These are phyloP conservation scores for Atta cephalotes DNA, from an alignment of 1,140 invertebrate genomes.

Conservation along the genomic window DNA sequence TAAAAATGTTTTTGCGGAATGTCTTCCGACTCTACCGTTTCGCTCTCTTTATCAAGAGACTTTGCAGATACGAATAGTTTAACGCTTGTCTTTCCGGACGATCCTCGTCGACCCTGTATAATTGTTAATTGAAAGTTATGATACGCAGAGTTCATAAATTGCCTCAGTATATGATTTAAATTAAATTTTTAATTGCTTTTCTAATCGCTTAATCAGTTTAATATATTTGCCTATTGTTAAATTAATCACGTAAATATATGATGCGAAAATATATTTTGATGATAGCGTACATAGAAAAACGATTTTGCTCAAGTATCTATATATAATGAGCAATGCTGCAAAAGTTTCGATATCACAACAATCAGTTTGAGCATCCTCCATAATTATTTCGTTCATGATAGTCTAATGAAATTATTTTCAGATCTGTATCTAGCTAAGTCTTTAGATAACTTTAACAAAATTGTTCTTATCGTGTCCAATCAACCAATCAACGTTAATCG, in stretches of 20 bases:
- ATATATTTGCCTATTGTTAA: background rate
- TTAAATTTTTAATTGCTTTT: background rate
- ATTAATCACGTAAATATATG: background rate
- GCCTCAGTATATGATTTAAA: background rate
- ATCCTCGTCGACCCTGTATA: background rate
- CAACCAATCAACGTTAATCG: background rate
- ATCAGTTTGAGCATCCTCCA: too few species aligned
- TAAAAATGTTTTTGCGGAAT: conserved; percentile 60
- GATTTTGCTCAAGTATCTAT: too few species aligned
- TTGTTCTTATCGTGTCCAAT: too few species aligned
- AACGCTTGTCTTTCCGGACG: background rate
- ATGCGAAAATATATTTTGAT: background rate
- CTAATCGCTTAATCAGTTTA: background rate
- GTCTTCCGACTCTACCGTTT: conserved; percentile 44
- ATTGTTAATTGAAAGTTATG: conserved; percentile 38
- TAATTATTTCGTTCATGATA: too few species aligned
- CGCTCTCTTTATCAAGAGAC: conserved; percentile 45
- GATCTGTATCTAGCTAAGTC: too few species aligned
- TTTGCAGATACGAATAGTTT: conserved; percentile 20
- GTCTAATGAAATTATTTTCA: too few species aligned
- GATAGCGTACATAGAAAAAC: background rate
- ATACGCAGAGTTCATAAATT: background rate
- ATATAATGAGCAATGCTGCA: too few species aligned
- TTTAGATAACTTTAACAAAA: too few species aligned
- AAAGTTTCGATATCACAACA: too few species aligned